Percentiles rank a stretch among this genome's conserved stretches.
These are phyloP conservation scores for Elanus axillaris DNA, from an alignment of 2,113 vertebrate genomes.

Conservation along the genomic window DNA sequence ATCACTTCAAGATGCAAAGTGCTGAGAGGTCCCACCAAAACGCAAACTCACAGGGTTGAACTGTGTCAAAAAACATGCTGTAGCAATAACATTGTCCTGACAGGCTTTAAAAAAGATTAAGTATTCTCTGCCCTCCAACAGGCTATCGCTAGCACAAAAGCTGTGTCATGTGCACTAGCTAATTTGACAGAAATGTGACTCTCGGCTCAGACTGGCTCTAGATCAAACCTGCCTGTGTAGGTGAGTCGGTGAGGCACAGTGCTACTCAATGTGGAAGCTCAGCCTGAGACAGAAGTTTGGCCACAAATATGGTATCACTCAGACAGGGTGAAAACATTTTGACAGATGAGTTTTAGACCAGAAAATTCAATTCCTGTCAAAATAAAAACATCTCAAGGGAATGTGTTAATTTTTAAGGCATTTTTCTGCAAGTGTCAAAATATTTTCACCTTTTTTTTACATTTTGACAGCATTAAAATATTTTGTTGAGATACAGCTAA, in stretches of 20 bases:
- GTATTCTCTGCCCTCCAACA: not conserved
- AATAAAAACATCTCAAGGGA: not conserved
- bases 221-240: not conserved
- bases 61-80: not conserved
- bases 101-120: not conserved
- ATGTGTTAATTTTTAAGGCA: not conserved
- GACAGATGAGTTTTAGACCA: not conserved
- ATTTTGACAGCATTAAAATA: not conserved
- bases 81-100: not conserved
- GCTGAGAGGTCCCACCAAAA: not conserved
- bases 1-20: not conserved
- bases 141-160: not conserved
- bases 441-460: not conserved
- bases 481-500: not conserved
- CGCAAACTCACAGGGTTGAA: not conserved
- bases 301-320: not conserved
- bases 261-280: not conserved
- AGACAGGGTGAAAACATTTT: conserved; percentile 1
- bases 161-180: not conserved
- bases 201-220: not conserved
- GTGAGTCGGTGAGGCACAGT: not conserved
- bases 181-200: not conserved
- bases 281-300: not conserved
- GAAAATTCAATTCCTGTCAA: not conserved
- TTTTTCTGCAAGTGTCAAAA: not conserved